These are phyloP conservation scores for Elaphurus davidianus DNA, from an alignment of 2,113 vertebrate genomes.

Conservation along the genomic window DNA sequence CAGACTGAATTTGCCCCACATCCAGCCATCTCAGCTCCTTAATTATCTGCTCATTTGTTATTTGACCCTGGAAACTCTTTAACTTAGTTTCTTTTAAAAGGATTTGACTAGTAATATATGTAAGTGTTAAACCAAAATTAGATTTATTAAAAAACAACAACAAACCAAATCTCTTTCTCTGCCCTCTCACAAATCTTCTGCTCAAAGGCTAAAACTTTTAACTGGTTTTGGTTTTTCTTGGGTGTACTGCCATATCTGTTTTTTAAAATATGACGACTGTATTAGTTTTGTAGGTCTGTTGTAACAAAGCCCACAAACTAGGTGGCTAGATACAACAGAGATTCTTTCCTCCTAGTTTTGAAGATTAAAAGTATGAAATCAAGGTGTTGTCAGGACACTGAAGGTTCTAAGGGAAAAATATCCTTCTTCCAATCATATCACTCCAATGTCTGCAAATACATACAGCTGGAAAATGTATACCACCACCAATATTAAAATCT, in stretches of 20 bases:
- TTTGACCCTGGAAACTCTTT: conserved; percentile 5
- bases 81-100: background rate
- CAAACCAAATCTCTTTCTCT: background rate
- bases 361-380: background rate
- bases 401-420: background rate
- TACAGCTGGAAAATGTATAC: background rate
- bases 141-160: background rate
- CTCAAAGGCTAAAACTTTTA: background rate
- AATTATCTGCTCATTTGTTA: conserved; percentile 24
- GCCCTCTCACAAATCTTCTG: background rate
- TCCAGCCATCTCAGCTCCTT: background rate
- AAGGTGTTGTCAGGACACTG: background rate
- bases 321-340: background rate
- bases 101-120: background rate
- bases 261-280: background rate
- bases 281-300: background rate
- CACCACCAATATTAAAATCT: background rate
- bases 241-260: background rate
- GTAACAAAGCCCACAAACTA: background rate
- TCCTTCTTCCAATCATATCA: background rate
- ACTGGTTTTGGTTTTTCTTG: background rate
- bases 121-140: conserved; percentile 3
- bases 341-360: background rate
- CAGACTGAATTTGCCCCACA: background rate
- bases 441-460: background rate